A percentile compares a stretch with the other conserved stretches of the same genome.
These are phyloP conservation scores for Trididemnum miniatum DNA, from an alignment of 23 tunicate genomes.

Conservation along the genomic window DNA sequence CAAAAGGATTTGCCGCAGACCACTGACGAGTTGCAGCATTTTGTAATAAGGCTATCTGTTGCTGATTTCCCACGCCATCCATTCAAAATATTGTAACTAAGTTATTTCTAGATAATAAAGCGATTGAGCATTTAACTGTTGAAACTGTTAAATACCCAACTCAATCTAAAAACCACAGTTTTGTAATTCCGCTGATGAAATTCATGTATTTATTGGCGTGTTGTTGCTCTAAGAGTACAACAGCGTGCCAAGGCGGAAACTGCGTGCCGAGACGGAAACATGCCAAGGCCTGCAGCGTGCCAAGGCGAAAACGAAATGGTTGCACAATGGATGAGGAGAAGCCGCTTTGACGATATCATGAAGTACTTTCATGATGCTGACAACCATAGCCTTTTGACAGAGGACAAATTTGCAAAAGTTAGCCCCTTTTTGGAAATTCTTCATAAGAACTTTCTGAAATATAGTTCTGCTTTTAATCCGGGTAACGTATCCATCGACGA, in stretches of 20 bases:
- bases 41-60: background rate
- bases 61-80: slow-evolving; percentile 17
- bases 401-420: slow-evolving; percentile 14
- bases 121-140: slow-evolving; percentile 13
- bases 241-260: no score
- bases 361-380: slow-evolving; percentile 28
- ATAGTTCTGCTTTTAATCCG: slow-evolving; percentile 4
- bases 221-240: background rate
- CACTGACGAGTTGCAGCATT: background rate
- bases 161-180: slow-evolving; percentile 7
- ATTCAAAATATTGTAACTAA: background rate
- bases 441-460: slow-evolving; percentile 8
- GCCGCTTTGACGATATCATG: slow-evolving; percentile 17
- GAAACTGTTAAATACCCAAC: background rate
- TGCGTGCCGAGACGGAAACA: no score
- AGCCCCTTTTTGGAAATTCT: slow-evolving; percentile 13
- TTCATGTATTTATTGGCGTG: background rate
- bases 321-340: slow-evolving; percentile 3
- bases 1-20: background rate
- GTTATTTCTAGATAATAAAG: background rate
- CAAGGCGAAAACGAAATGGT: slow-evolving; percentile 11
- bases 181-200: slow-evolving; percentile 8
- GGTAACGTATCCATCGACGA: slow-evolving; percentile 12
- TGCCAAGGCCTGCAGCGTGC: no score
- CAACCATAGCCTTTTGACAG: background rate